Percentiles rank a stretch among this genome's conserved stretches.
Evolutionary conservation across 2,888 invertebrate species (phyloP).

Genomic region (Orthosia incerta): DNA sequence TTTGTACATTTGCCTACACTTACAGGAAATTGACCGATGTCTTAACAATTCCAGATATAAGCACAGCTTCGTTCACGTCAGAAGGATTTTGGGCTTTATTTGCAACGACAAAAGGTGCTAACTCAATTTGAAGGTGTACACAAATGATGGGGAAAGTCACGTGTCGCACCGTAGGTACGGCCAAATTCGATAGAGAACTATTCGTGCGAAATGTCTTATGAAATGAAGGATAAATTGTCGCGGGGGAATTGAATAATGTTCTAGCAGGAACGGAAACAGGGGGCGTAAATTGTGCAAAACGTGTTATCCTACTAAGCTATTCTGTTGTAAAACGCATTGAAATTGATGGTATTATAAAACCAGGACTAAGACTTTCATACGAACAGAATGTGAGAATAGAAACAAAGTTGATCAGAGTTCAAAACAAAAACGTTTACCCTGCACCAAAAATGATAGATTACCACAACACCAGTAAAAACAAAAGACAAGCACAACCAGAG

Average conservation of each 20-base stretch:
- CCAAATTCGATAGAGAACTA: constrained; percentile 77
- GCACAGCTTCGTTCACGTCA: constrained; percentile 12
- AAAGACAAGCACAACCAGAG: constrained; percentile 33
- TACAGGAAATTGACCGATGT: constrained; percentile 61
- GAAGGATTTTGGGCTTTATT: constrained; percentile 56
- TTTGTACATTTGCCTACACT: constrained; percentile 56
- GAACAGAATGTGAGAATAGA: not conserved
- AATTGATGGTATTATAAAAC: constrained; percentile 28
- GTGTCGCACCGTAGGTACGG: constrained; percentile 69
- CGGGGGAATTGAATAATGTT: constrained; percentile 72
- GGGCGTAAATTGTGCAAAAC: constrained; percentile 56
- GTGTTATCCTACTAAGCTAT: constrained; percentile 40
- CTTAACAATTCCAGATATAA: constrained; percentile 35
- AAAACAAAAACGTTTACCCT: not conserved
- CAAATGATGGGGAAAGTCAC: constrained; percentile 69
- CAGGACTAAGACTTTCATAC: not conserved
- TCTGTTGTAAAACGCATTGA: constrained; percentile 37
- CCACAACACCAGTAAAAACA: constrained; percentile 20
- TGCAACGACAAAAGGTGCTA: constrained; percentile 54
- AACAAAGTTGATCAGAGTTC: not conserved
- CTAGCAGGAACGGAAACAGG: constrained; percentile 58
- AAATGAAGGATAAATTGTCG: constrained; percentile 81
- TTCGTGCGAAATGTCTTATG: constrained; percentile 81
- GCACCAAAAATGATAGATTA: constrained; percentile 12
- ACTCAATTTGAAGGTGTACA: constrained; percentile 46